Evolutionary conservation across 2,113 vertebrate genomes (phyloP).

Genomic region (Megaceryle maxima): DNA sequence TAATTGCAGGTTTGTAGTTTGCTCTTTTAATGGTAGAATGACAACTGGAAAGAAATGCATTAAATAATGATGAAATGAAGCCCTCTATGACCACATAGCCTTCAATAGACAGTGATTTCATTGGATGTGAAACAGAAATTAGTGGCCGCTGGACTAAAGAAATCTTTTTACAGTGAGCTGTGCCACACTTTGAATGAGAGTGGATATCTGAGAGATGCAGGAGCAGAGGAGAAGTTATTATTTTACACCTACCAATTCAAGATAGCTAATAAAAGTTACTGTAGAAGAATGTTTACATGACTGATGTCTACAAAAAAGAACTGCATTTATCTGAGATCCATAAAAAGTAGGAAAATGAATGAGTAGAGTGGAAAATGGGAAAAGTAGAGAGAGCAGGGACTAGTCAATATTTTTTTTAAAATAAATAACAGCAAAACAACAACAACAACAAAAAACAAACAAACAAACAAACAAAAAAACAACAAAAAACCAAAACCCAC

Average conservation of each 20-base stretch:
- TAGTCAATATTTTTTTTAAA: rapidly evolving
- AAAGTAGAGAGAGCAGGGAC: background rate
- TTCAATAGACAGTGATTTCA: background rate
- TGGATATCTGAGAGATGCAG: background rate
- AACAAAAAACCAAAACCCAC: rapidly evolving
- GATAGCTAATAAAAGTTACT: background rate
- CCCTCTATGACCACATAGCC: background rate
- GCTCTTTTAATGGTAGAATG: background rate
- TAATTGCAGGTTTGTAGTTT: background rate
- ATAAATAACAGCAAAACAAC: background rate
- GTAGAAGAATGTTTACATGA: background rate
- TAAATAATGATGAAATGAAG: background rate
- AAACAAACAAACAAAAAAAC: no score
- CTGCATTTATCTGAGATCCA: background rate
- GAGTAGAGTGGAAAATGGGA: background rate
- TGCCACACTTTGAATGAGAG: background rate
- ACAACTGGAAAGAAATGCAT: background rate
- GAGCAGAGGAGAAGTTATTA: background rate
- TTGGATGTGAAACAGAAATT: background rate
- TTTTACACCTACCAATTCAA: background rate
- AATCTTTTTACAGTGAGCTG: background rate
- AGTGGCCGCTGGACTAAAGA: background rate
- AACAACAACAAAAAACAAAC: no score
- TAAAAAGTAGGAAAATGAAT: background rate
- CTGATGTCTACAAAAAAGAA: background rate